A percentile compares a stretch with the other conserved stretches of the same genome.
Conservation (phyloP, 2,888 invertebrate species). For the Diloba caeruleocephala region DNA sequence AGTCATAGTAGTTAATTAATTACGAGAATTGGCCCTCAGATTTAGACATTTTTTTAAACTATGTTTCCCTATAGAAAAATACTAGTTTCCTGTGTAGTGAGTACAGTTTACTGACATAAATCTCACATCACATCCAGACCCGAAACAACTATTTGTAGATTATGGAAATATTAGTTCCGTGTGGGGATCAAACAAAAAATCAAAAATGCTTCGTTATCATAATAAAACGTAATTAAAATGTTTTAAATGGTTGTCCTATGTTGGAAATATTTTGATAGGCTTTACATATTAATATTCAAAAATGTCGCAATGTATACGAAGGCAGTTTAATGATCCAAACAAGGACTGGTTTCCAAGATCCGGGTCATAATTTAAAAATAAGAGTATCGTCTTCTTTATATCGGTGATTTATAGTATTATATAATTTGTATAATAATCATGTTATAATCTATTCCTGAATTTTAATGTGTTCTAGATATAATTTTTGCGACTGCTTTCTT, state of each 20-base stretch:
- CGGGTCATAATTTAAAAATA: conserved; percentile 41
- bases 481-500: not conserved
- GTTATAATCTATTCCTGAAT: conserved; percentile 20
- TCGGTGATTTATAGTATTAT: conserved; percentile 37
- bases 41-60: too few species aligned
- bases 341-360: conserved; percentile 53
- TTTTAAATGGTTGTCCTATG: not conserved
- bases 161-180: too few species aligned
- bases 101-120: too few species aligned
- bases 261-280: not conserved
- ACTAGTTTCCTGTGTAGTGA: too few species aligned
- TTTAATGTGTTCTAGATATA: conserved; percentile 25
- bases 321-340: conserved; percentile 33
- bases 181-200: too few species aligned
- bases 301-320: conserved; percentile 41
- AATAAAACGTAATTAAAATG: not conserved
- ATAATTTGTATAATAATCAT: conserved; percentile 29
- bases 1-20: too few species aligned
- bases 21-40: too few species aligned
- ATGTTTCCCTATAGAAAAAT: too few species aligned
- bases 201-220: not conserved
- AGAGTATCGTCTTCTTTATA: conserved; percentile 34
- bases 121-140: too few species aligned
- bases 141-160: too few species aligned
- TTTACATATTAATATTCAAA: conserved; percentile 35